A percentile compares a stretch with the other conserved stretches of the same genome.
Conservation (phyloP, 2,888 invertebrate genomes). For the Pilophorus perplexus region DNA sequence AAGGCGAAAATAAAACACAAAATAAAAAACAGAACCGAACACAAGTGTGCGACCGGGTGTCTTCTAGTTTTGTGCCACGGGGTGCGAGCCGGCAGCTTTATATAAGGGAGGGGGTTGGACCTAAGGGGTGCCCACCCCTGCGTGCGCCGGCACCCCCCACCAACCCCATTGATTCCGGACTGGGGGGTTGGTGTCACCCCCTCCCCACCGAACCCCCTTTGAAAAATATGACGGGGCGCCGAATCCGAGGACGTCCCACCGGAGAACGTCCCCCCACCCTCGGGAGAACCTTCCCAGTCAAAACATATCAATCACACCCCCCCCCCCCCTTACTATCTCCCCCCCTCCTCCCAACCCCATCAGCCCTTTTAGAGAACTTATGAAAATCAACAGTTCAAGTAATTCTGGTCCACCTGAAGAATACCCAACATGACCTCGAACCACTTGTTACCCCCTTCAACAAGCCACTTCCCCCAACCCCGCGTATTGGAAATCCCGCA, state of each 20-base stretch:
- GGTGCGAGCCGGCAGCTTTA: constrained; percentile 50
- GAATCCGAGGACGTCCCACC: constrained; percentile 33
- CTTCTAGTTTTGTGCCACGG: constrained; percentile 50
- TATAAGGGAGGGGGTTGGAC: constrained; percentile 46
- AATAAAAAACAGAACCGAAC: constrained; percentile 48
- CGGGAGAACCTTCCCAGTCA: constrained; percentile 21
- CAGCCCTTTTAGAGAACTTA: neutral
- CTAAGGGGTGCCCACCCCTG: constrained; percentile 46
- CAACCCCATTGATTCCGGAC: constrained; percentile 42
- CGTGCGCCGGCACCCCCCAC: constrained; percentile 45
- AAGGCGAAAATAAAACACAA: constrained; percentile 48
- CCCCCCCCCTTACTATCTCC: neutral
- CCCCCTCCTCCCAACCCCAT: neutral
- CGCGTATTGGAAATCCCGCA: neutral
- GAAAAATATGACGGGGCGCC: constrained; percentile 46
- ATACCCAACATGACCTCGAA: neutral
- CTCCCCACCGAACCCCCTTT: constrained; percentile 31
- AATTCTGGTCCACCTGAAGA: neutral
- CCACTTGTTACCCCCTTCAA: constrained; percentile 7
- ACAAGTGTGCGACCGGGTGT: constrained; percentile 45
- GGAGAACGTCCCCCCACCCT: constrained; percentile 22
- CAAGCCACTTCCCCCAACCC: neutral
- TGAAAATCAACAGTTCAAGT: neutral
- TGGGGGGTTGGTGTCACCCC: constrained; percentile 5
- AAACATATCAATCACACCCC: constrained; percentile 42